Conservation (phyloP, 2,797 vertebrate genomes). For the Erpetoichthys calabaricus region DNA sequence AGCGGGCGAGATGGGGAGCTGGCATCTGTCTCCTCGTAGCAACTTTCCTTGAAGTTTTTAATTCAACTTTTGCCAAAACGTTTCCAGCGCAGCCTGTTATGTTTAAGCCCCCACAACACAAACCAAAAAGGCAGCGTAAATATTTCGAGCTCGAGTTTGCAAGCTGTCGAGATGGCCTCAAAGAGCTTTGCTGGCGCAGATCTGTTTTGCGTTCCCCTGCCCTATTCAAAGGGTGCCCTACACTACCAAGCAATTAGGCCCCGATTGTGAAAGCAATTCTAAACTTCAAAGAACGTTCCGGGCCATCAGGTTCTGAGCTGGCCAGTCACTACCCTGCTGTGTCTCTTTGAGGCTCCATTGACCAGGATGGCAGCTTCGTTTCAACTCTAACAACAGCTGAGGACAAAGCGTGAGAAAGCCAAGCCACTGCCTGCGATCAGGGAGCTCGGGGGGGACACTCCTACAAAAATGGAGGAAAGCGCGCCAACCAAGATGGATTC, state of each 20-base stretch:
- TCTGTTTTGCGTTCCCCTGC: constrained; percentile 1
- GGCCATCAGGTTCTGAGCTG: constrained; percentile 4
- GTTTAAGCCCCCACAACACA: constrained; percentile 15
- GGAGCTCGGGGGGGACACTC: no score
- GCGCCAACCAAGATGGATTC: no score
- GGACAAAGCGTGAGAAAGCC: no score
- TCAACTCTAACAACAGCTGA: no score
- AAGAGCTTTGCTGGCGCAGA: neutral
- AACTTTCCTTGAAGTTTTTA: constrained; percentile 49
- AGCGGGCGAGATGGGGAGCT: constrained; percentile 41
- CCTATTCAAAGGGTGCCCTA: constrained; percentile 10
- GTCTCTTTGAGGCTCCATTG: no score
- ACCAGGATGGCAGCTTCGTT: no score
- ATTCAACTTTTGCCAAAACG: constrained; percentile 45
- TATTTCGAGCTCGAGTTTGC: constrained; percentile 20
- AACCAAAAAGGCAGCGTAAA: constrained; percentile 16
- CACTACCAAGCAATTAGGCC: constrained; percentile 18
- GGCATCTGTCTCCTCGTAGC: constrained; percentile 54
- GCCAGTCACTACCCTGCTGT: constrained; percentile 1
- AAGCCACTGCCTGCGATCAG: no score
- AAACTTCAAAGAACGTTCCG: constrained; percentile 8
- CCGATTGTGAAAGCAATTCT: constrained; percentile 18
- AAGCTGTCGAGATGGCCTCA: neutral
- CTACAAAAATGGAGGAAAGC: no score
- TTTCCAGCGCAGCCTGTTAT: constrained; percentile 10